Percentiles rank a stretch among this genome's conserved stretches.
Conservation (phyloP, 2,113 vertebrate species). For the Enhydra lutris region DNA sequence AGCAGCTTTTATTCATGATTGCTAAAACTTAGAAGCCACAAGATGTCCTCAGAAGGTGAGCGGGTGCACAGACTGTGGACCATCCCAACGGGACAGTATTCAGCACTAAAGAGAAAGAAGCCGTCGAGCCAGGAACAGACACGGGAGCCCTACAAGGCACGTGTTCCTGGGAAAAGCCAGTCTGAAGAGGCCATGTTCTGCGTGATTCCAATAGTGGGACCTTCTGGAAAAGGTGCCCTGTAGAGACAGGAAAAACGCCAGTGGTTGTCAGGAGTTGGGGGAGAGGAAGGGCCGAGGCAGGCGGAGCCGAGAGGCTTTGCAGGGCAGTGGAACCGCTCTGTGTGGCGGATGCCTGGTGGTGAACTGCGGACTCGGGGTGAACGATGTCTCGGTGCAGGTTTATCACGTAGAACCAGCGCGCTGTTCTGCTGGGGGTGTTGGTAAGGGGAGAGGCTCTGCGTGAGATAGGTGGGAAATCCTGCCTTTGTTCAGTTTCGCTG, state of each 20-base stretch:
- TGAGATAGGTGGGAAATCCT: background rate
- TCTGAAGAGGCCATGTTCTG: background rate
- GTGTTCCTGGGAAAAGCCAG: background rate
- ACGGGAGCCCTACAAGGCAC: background rate
- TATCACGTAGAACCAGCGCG: rapidly evolving
- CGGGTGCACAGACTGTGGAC: background rate
- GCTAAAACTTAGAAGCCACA: background rate
- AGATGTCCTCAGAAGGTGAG: background rate
- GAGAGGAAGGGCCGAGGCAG: background rate
- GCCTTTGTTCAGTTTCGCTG: background rate
- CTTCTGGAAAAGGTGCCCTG: background rate
- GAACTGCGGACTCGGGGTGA: rapidly evolving
- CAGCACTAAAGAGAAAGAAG: background rate
- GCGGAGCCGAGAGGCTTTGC: background rate
- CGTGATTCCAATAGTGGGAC: background rate
- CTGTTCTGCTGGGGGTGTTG: rapidly evolving
- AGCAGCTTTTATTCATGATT: background rate
- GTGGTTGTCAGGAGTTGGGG: background rate
- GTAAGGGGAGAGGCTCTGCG: rapidly evolving
- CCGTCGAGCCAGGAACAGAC: background rate
- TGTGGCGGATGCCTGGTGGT: background rate
- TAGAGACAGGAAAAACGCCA: background rate
- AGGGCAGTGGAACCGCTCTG: background rate
- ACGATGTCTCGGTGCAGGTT: rapidly evolving
- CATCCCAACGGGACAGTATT: background rate